These are phyloP conservation scores for Pocillopora grandis DNA, from an alignment of 92 coral and sea anemone genomes.

Conservation along the genomic window DNA sequence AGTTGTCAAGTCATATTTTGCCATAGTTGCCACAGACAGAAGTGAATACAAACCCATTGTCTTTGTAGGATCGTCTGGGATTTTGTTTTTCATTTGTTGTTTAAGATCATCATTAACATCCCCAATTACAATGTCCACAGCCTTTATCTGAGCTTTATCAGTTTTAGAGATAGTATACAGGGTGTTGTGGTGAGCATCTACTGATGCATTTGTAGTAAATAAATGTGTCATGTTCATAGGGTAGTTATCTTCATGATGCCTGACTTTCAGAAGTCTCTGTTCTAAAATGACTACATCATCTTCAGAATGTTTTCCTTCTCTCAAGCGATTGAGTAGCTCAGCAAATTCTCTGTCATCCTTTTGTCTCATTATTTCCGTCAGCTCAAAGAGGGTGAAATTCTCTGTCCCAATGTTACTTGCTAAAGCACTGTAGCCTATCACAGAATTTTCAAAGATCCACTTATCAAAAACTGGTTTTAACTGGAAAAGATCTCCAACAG, in stretches of 20 bases:
- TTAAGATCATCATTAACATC: conserved; percentile 59
- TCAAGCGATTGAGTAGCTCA: conserved; percentile 67
- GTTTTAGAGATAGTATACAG: conserved; percentile 20
- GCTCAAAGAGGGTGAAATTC: conserved; percentile 54
- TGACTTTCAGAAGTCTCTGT: conserved; percentile 40
- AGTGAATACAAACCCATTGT: conserved; percentile 66
- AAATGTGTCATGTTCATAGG: conserved; percentile 51
- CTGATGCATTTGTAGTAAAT: conserved; percentile 56
- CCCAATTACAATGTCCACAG: conserved; percentile 53
- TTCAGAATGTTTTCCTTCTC: conserved; percentile 68
- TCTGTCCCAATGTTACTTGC: conserved; percentile 62
- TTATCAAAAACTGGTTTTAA: conserved; percentile 71
- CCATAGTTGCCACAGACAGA: conserved; percentile 11
- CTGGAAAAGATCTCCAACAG: conserved; percentile 73
- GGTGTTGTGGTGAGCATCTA: conserved; percentile 46
- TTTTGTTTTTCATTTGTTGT: conserved; percentile 47
- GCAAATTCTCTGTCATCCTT: conserved; percentile 76
- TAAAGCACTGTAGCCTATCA: conserved; percentile 51
- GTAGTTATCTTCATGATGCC: conserved; percentile 29
- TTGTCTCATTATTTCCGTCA: conserved; percentile 66
- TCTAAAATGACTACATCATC: conserved; percentile 43
- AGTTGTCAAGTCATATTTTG: no score
- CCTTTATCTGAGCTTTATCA: conserved; percentile 33
- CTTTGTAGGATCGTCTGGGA: conserved; percentile 59
- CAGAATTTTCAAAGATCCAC: conserved; percentile 57